phyloP scores from a whole-genome alignment of 2,113 vertebrate species.

The Regulus satrapa region DNA sequence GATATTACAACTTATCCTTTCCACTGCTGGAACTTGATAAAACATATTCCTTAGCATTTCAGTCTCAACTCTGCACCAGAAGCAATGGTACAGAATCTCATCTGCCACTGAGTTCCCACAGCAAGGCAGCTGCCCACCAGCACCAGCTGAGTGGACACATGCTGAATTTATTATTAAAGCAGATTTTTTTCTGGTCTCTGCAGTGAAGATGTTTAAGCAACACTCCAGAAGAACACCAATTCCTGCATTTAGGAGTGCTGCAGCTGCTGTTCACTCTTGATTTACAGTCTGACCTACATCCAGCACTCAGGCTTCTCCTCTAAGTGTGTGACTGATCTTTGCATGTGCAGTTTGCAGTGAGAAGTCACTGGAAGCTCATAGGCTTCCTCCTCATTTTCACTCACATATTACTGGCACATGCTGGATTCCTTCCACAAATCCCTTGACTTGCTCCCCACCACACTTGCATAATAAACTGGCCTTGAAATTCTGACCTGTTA shows the following conservation, averaged over 20 bases:
- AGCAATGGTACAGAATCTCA: neutral
- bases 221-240: neutral
- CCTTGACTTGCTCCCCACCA: neutral
- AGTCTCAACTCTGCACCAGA: neutral
- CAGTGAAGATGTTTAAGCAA: neutral
- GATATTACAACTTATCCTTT: neutral
- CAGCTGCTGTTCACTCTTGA: slow-evolving; percentile 2
- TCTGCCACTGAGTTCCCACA: neutral
- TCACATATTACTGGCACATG: neutral
- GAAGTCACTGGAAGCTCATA: neutral
- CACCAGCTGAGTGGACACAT: neutral
- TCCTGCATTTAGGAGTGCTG: neutral
- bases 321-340: neutral
- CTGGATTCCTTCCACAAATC: neutral
- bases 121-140: neutral
- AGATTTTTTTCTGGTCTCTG: neutral
- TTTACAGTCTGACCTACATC: neutral
- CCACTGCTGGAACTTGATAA: neutral
- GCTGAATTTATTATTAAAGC: neutral
- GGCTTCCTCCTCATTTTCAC: neutral
- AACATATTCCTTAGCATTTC: neutral
- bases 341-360: neutral
- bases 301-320: neutral
- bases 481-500: neutral
- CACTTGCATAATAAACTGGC: neutral